Conservation (phyloP, 2,113 vertebrate species). For the Formicarius rufipectus region DNA sequence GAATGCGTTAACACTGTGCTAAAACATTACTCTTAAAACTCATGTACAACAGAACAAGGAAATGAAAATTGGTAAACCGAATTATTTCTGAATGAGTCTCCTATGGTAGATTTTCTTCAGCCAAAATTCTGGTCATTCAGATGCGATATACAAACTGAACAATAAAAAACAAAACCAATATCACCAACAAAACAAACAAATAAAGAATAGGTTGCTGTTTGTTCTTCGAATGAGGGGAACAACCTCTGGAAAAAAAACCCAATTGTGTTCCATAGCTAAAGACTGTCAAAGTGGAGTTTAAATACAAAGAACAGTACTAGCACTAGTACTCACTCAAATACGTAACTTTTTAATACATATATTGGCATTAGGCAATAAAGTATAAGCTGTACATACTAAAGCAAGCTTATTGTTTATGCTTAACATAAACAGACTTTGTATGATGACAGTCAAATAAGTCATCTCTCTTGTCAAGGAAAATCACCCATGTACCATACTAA, state of each 20-base stretch:
- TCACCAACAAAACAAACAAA: accelerated
- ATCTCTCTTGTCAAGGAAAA: not conserved
- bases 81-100: not conserved
- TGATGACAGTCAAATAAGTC: not conserved
- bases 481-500: not conserved
- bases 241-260: not conserved
- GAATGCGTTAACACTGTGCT: no score
- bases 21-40: not conserved
- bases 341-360: not conserved
- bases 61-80: not conserved
- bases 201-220: not conserved
- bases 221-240: not conserved
- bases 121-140: not conserved
- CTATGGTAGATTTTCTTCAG: not conserved
- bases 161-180: not conserved
- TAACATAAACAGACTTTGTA: not conserved
- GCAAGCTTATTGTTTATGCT: not conserved
- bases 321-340: not conserved
- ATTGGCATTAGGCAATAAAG: not conserved
- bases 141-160: not conserved
- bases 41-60: not conserved
- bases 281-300: not conserved
- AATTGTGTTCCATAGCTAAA: not conserved
- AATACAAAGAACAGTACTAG: not conserved
- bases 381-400: not conserved